These are phyloP conservation scores for Hydrolagus affinis DNA, from an alignment of 2,113 vertebrate species.

Conservation along the genomic window DNA sequence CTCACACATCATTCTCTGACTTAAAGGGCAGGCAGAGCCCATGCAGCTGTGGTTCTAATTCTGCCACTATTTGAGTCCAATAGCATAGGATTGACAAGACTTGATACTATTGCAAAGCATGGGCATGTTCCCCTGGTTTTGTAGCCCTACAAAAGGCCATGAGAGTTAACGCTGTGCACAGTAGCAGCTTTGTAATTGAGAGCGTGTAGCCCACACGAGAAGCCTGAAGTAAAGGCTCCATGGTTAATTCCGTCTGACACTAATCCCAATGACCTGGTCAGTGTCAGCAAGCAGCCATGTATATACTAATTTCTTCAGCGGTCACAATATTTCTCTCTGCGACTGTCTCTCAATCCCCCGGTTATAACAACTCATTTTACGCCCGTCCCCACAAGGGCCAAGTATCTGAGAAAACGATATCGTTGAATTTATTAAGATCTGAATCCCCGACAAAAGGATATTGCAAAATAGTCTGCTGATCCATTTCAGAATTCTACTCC, in stretches of 20 bases:
- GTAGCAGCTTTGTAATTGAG: too few relatives aligned
- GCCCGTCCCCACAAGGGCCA: not conserved
- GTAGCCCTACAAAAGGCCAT: too few relatives aligned
- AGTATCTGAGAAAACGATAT: not conserved
- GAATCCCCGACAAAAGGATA: not conserved
- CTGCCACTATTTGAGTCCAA: too few relatives aligned
- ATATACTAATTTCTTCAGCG: not conserved
- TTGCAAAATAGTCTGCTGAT: not conserved
- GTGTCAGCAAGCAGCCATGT: not conserved
- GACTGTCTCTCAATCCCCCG: not conserved
- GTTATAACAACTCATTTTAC: conserved; percentile 12
- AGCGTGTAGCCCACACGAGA: too few relatives aligned
- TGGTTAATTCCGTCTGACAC: not conserved
- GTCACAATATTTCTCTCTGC: not conserved
- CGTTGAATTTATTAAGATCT: not conserved
- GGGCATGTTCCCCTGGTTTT: too few relatives aligned
- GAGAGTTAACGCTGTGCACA: too few relatives aligned
- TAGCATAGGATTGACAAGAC: too few relatives aligned
- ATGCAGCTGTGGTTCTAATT: too few relatives aligned
- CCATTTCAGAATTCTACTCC: not conserved
- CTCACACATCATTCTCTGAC: too few relatives aligned
- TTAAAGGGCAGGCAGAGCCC: too few relatives aligned
- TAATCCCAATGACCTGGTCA: not conserved
- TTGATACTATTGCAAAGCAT: too few relatives aligned
- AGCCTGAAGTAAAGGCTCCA: not conserved